Base-by-base conservation (phyloP, 2,888 invertebrate genomes). In the Siphlonurus alternatus region DNA sequence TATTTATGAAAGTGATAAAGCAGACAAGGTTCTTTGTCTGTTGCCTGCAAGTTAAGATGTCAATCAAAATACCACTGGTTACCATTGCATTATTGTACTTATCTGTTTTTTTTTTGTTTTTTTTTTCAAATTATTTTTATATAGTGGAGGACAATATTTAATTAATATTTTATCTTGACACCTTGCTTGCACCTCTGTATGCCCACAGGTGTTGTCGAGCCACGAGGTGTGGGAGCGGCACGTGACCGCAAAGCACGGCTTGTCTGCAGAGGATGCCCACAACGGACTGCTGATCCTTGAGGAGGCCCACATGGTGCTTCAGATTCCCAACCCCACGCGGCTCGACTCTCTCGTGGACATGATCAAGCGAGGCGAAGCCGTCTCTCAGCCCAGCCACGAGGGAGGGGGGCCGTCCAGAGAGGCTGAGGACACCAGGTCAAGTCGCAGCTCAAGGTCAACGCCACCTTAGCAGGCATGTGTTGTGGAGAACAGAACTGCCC, bases 281-380 rank as follows among this genome's bases (percentile, higher is more conserved):
- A 81, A 83, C 70, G 82, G 81, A 0, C 76, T 83, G 1, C 78
- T 83, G 38, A 82, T 83, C 18, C 78, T 83, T 75, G 83, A 83
- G 54, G 83, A 83, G 67, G 83, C 83, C 0, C 83, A 83, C 64
- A 82, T 83, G 23, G 83, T 83, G 0, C 74, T 83, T 1, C 72
- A 71, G 65, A 71, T 69, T 23, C 70, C 71, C 15, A 69, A 71
- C 59, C 71, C 71, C 53, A 69, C 70, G 2, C 62, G 69, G 15
- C 59, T 69, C 2, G 69, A 68, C 53, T 66, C 68, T 10, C 20
- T 56, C 15, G 61, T 61, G 25, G 61, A 61, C 25, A 61, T 61
- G 61, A 61, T 64, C 61, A 61, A 66, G 59, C 65, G 23, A 66
- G 59, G 59, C 24, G 64, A 66, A 66, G 51, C 54, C n/a, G 56